Conservation (phyloP, 2,113 vertebrate genomes). For the Percina caprodes region DNA sequence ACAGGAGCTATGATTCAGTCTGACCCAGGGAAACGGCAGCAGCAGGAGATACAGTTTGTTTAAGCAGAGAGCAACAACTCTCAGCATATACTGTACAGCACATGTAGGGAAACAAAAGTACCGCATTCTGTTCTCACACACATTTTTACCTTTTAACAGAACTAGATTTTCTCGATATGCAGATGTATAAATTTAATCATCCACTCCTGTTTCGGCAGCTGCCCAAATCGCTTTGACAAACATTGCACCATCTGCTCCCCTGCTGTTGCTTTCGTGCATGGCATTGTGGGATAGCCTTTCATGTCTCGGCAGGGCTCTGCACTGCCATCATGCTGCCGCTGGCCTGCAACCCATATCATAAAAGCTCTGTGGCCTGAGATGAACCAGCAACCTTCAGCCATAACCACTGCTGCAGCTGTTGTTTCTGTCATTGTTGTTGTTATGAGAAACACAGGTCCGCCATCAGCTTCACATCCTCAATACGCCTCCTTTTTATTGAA, state of each 20-base stretch:
- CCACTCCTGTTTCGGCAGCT: slow-evolving; percentile 34
- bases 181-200: slow-evolving; percentile 54
- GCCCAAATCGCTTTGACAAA: slow-evolving; percentile 41
- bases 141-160: neutral
- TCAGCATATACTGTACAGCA: neutral
- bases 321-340: slow-evolving; percentile 41
- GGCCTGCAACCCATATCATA: slow-evolving; percentile 50
- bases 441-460: slow-evolving; percentile 45
- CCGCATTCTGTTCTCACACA: slow-evolving; percentile 17
- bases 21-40: slow-evolving; percentile 26
- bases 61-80: slow-evolving; percentile 29
- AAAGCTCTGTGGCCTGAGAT: slow-evolving; percentile 63
- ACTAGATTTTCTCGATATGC: slow-evolving; percentile 26
- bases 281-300: slow-evolving; percentile 58
- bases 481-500: neutral
- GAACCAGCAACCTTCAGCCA: slow-evolving; percentile 59
- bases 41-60: slow-evolving; percentile 26
- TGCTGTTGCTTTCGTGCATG: slow-evolving; percentile 67
- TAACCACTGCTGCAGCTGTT: slow-evolving; percentile 51
- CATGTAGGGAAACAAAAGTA: slow-evolving; percentile 11
- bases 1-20: slow-evolving; percentile 67
- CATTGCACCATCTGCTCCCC: slow-evolving; percentile 66
- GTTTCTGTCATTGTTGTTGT: slow-evolving; percentile 52
- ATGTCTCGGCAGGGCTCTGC: slow-evolving; percentile 42
- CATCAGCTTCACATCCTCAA: neutral